phyloP scores from a whole-genome alignment of 2,888 invertebrate species.

The Epiperipatus broadwayi region DNA sequence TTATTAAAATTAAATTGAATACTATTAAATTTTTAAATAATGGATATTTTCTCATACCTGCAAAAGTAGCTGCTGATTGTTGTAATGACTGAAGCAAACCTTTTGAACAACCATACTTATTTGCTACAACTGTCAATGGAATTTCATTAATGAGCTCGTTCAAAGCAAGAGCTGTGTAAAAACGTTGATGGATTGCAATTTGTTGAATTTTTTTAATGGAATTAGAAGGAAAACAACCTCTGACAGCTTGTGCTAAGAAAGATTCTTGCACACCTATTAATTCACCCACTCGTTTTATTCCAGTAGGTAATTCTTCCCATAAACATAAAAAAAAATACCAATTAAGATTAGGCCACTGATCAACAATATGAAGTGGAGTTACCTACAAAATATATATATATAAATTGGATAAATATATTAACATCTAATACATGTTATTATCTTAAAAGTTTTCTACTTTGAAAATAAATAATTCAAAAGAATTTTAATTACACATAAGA shows the following conservation, averaged over 20 bases:
- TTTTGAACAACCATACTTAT: slow-evolving; percentile 62
- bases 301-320: slow-evolving; percentile 57
- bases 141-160: slow-evolving; percentile 82
- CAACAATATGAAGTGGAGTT: slow-evolving; percentile 72
- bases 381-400: slow-evolving; percentile 34
- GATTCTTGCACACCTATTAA: slow-evolving; percentile 70
- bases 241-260: slow-evolving; percentile 45
- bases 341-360: slow-evolving; percentile 56
- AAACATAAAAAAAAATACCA: slow-evolving; percentile 43
- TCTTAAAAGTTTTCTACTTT: too few species aligned
- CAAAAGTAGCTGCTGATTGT: slow-evolving; percentile 83
- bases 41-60: too few species aligned
- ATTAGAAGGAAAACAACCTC: slow-evolving; percentile 26
- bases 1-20: slow-evolving; percentile 12
- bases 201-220: slow-evolving; percentile 33
- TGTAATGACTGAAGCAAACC: slow-evolving; percentile 84
- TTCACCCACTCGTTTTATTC: slow-evolving; percentile 66
- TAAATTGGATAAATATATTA: too few species aligned
- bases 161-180: slow-evolving; percentile 71
- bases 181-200: slow-evolving; percentile 36
- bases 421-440: too few species aligned
- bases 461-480: too few species aligned
- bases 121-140: slow-evolving; percentile 55
- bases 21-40: slow-evolving; percentile 5
- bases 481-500: too few species aligned